These are phyloP conservation scores for Chrysolina haemoptera DNA, from an alignment of 2,888 invertebrate species.

Conservation along the genomic window DNA sequence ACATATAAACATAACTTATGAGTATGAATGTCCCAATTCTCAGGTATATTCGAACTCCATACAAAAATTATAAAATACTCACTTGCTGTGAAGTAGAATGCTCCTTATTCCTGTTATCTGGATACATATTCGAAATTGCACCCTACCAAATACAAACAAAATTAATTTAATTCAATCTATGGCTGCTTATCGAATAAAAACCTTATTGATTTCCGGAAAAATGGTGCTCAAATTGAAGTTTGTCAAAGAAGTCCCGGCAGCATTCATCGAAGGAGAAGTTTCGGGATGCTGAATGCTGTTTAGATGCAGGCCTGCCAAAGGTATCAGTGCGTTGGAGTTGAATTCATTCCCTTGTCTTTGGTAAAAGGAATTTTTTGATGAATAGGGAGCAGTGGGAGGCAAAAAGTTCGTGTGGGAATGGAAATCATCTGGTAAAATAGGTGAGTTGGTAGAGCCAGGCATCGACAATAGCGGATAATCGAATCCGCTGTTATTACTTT, in stretches of 20 bases:
- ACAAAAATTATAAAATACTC: background rate
- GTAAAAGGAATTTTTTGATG: conserved; percentile 67
- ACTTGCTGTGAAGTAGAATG: conserved; percentile 31
- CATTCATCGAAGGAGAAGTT: conserved; percentile 61
- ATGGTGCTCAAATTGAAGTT: conserved; percentile 89
- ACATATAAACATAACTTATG: no score
- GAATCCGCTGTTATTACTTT: conserved; percentile 57
- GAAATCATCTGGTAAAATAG: conserved; percentile 68
- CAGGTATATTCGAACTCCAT: background rate
- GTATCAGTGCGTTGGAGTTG: conserved; percentile 56
- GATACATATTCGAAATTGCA: conserved; percentile 26
- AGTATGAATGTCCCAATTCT: background rate
- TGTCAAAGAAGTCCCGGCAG: conserved; percentile 74
- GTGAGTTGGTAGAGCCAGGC: conserved; percentile 67
- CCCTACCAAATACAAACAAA: conserved; percentile 25
- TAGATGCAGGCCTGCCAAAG: conserved; percentile 58
- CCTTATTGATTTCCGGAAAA: conserved; percentile 85
- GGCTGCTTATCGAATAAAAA: conserved; percentile 38
- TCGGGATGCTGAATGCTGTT: conserved; percentile 63
- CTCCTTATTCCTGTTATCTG: conserved; percentile 29
- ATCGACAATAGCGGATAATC: conserved; percentile 67
- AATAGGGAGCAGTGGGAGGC: conserved; percentile 64
- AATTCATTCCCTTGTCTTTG: conserved; percentile 62
- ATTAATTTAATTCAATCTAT: background rate
- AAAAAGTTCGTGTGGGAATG: conserved; percentile 65